These are phyloP conservation scores for Hypomesus transpacificus DNA, from an alignment of 2,113 vertebrate species.

Conservation along the genomic window DNA sequence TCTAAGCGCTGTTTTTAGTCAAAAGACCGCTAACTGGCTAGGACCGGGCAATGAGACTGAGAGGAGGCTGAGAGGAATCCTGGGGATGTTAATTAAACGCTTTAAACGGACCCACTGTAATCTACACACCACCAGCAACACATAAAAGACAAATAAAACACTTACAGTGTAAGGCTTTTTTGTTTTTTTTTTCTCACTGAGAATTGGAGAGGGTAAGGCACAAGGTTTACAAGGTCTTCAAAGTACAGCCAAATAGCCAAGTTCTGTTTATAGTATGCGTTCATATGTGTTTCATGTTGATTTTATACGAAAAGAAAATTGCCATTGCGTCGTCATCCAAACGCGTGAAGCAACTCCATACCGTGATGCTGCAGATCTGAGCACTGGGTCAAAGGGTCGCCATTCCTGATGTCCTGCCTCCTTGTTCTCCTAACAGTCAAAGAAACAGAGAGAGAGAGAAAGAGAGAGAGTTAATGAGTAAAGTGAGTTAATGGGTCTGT, in stretches of 20 bases:
- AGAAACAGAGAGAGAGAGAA: background rate
- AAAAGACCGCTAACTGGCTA: conserved; percentile 16
- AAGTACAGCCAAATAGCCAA: too few relatives aligned
- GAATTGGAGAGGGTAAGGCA: background rate
- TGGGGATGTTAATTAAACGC: conserved; percentile 58
- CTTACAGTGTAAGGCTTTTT: background rate
- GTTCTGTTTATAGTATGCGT: too few relatives aligned
- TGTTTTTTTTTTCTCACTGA: background rate
- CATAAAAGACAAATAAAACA: conserved; percentile 34
- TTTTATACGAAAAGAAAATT: too few relatives aligned
- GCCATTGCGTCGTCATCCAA: too few relatives aligned
- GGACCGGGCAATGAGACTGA: conserved; percentile 27
- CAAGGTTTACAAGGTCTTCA: too few relatives aligned
- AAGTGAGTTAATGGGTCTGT: conserved; percentile 1
- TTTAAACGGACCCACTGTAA: conserved; percentile 33
- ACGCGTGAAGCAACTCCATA: conserved; percentile 46
- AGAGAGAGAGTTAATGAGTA: background rate
- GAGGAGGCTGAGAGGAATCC: conserved; percentile 46
- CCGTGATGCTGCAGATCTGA: conserved; percentile 91
- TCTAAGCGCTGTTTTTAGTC: conserved; percentile 24
- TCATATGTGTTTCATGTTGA: too few relatives aligned
- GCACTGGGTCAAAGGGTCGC: conserved; percentile 95
- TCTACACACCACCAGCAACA: conserved; percentile 51
- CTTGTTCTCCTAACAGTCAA: conserved; percentile 82
- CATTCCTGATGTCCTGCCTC: conserved; percentile 94